A percentile compares a stretch with the other conserved stretches of the same genome.
Conservation (phyloP, 2,888 invertebrate species). For the Bombyx huttoni region DNA sequence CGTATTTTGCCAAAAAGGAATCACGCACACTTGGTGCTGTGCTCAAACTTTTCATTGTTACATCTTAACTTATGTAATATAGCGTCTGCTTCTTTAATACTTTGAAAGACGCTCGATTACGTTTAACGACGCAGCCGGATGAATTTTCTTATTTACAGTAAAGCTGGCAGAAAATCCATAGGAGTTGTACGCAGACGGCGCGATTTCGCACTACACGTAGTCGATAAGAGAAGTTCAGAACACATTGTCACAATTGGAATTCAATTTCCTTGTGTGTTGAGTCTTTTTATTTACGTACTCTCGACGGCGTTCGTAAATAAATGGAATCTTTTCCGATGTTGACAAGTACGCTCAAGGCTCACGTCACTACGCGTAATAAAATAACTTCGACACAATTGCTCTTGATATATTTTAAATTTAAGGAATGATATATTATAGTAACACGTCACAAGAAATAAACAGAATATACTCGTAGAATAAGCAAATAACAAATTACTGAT, state of each 20-base stretch:
- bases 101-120: slow-evolving; percentile 69
- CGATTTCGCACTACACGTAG: slow-evolving; percentile 51
- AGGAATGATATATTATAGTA: not conserved
- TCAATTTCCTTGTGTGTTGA: not conserved
- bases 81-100: slow-evolving; percentile 68
- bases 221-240: slow-evolving; percentile 39
- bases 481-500: too few species aligned
- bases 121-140: slow-evolving; percentile 62
- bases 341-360: not conserved
- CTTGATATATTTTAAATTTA: not conserved
- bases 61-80: slow-evolving; percentile 70
- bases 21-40: slow-evolving; percentile 58
- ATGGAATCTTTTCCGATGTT: not conserved
- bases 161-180: slow-evolving; percentile 52
- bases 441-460: too few species aligned
- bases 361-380: not conserved
- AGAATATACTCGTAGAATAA: too few species aligned
- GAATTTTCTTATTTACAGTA: slow-evolving; percentile 69
- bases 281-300: not conserved
- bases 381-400: not conserved
- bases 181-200: slow-evolving; percentile 37
- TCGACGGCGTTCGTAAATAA: not conserved
- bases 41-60: slow-evolving; percentile 66
- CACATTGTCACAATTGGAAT: not conserved
- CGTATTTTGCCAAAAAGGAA: slow-evolving; percentile 50